Base-by-base conservation (phyloP, 1,140 invertebrate genomes). In the Yoshiicerus persimilis region DNA sequence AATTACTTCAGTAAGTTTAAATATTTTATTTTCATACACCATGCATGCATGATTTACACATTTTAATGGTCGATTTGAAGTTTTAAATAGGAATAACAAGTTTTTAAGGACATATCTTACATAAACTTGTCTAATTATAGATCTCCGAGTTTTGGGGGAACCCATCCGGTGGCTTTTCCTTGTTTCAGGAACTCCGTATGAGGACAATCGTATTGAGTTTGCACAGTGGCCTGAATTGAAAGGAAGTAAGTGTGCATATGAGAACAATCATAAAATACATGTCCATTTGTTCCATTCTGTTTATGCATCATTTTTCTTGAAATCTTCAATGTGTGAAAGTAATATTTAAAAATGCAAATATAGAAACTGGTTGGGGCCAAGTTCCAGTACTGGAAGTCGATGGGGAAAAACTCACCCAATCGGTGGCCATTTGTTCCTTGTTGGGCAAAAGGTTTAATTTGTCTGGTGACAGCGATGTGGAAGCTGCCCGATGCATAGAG, bases 401-500 rank as follows among this genome's bases (percentile, higher is more conserved):
- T 13, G 87, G 83, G 8, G 2, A 66, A 20, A 47, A 66, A 56
- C 8, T 88, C 16, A 41, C 83, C n/a, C 87, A 88, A n/a, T 66
- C 80, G 23, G 8, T 25, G 1, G 87, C 87, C 25, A 85, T 88
- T 27, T 20, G 2, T 0, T 1, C 13, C 34, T 11, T 70, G 1
- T 62, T 87, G 13, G 75, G 83, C 10, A 84, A 92, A 83, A 92
- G 94, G 89, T 93, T 94, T 89, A 93, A 94, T 91, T 91, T 96
- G 88, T 92, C 94, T 90, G 94, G 94, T 83, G 92, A 93, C 90
- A 92, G 94, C 91, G 93, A 95, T 90, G 94, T 95, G 94, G 95
- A 96, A 92, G 93, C 93, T 30, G 93, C 95, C 90, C 93, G 93
- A 85, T 94, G 94, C 89, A 94, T 95, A 89, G 93, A 94, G 87